Percentiles rank a stretch among this genome's conserved stretches.
Conservation (phyloP, 1,140 invertebrate species). For the Sinonovacula constricta region DNA sequence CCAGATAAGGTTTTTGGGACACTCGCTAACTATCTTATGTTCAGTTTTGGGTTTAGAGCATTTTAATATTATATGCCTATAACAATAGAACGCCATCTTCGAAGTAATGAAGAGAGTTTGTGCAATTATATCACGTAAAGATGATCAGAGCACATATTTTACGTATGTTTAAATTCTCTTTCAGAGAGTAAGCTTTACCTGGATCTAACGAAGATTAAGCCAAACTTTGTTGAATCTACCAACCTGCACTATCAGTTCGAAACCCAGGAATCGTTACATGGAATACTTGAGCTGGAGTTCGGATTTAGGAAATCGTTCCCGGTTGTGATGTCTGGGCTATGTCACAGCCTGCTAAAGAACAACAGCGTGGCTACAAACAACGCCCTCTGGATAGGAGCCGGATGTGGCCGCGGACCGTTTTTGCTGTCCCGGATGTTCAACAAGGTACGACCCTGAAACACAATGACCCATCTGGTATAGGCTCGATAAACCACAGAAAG, state of each 20-base stretch:
- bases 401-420: slow-evolving; percentile 66
- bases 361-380: slow-evolving; percentile 52
- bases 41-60: too few species aligned
- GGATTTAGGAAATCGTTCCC: slow-evolving; percentile 70
- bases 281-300: slow-evolving; percentile 73
- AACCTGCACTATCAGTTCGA: slow-evolving; percentile 68
- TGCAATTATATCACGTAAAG: too few species aligned
- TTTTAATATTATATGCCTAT: too few species aligned
- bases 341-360: slow-evolving; percentile 43
- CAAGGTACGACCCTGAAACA: slow-evolving; percentile 63
- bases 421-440: slow-evolving; percentile 65
- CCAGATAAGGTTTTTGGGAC: too few species aligned
- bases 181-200: slow-evolving; percentile 53
- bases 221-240: slow-evolving; percentile 54
- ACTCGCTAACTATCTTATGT: too few species aligned
- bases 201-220: slow-evolving; percentile 42
- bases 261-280: slow-evolving; percentile 55
- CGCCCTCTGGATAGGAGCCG: slow-evolving; percentile 66
- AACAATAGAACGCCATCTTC: too few species aligned
- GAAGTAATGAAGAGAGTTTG: too few species aligned
- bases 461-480: background rate
- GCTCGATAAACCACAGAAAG: background rate
- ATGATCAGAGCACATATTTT: too few species aligned
- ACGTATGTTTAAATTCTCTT: slow-evolving; percentile 30
- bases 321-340: slow-evolving; percentile 56